These are phyloP conservation scores for Brachylomia viminalis DNA, from an alignment of 2,888 invertebrate genomes.

Conservation along the genomic window DNA sequence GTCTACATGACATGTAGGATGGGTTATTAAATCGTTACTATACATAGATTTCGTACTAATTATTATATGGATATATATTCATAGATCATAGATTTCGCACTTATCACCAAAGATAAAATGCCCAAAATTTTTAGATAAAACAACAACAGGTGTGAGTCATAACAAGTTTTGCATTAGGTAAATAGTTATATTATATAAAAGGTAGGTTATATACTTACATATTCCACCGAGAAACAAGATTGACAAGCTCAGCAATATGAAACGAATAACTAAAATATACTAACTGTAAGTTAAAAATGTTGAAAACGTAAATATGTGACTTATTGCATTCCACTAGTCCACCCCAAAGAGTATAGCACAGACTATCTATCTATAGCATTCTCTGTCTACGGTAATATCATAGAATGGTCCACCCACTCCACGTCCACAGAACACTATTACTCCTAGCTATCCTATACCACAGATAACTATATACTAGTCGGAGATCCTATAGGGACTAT, in stretches of 20 bases:
- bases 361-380: too few species aligned
- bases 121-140: not conserved
- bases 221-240: not conserved
- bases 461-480: too few species aligned
- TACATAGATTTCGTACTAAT: conserved; percentile 11
- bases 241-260: not conserved
- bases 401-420: too few species aligned
- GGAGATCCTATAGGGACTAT: too few species aligned
- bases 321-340: not conserved
- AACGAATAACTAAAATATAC: not conserved
- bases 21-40: too few species aligned
- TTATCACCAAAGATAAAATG: conserved; percentile 2
- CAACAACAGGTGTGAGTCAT: not conserved
- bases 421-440: too few species aligned
- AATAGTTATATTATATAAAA: not conserved
- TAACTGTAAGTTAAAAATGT: not conserved
- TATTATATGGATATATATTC: too few species aligned
- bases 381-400: too few species aligned
- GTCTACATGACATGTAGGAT: too few species aligned
- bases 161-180: not conserved
- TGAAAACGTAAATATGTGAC: not conserved
- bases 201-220: conserved; percentile 9
- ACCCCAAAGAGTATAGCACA: too few species aligned
- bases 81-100: too few species aligned
- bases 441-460: too few species aligned